These are phyloP conservation scores for Isurus oxyrinchus DNA, from an alignment of 2,113 vertebrate species.

Conservation along the genomic window DNA sequence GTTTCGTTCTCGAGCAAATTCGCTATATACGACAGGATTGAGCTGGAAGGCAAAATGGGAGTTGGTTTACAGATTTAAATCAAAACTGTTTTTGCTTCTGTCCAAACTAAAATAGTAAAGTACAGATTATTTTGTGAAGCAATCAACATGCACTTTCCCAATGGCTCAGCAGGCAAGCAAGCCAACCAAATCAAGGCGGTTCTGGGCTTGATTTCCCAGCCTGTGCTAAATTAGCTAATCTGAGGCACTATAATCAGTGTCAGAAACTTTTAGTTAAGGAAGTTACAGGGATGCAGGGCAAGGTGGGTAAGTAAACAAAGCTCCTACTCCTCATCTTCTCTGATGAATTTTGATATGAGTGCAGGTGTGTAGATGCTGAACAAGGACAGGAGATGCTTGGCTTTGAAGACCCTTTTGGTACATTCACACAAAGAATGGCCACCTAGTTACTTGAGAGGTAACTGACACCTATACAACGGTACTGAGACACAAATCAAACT, in stretches of 20 bases:
- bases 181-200: neutral
- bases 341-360: neutral
- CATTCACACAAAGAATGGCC: neutral
- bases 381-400: neutral
- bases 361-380: neutral
- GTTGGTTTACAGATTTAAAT: neutral
- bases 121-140: neutral
- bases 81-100: neutral
- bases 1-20: conserved; percentile 41
- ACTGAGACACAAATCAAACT: neutral
- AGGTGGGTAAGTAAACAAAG: neutral
- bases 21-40: conserved; percentile 38
- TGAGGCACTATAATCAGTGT: neutral
- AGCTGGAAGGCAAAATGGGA: conserved; percentile 17
- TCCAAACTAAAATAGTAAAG: neutral
- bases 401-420: neutral
- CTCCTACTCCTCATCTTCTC: neutral
- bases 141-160: neutral
- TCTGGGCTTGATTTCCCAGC: neutral
- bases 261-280: neutral
- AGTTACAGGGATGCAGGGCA: neutral
- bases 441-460: neutral
- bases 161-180: neutral
- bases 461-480: neutral
- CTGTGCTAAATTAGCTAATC: neutral